Evolutionary conservation across 2,113 vertebrate species (phyloP), one percentile per base, ranked within the genome.

Genomic region (Piaya cayana): DNA sequence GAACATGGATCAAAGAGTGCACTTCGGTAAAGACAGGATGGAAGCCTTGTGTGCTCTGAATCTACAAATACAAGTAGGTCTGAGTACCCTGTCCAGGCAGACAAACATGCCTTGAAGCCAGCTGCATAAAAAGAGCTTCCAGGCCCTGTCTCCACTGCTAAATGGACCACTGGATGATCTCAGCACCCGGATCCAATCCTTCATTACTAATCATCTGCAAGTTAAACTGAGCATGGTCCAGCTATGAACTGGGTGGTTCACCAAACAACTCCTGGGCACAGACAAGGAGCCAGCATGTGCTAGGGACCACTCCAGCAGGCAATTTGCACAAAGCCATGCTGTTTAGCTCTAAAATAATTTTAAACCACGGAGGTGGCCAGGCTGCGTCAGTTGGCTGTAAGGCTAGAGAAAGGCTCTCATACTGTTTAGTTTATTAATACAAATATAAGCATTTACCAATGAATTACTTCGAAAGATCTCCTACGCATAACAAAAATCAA

Each of bases 61-160:
- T 37, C 27, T 52, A n/a, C 58, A 34, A 55, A 27, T 12, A 25
- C 12, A 30, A 9, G 26, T 22, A 55, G 11, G 32, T 19, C 12
- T 11, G 25, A 63, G 68, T 47, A 56, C 5, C 5, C 23, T 0
- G 4, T 6, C 23, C 0, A 0, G 37, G 47, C 10, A 45, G 32
- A 69, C 39, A n/a, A 74, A 10, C 6, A 42, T 58, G 50, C 16
- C 39, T 70, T 49, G n/a, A 63, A 82, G 30, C 20, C 34, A n/a
- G 64, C 34, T 55, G 30, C 1, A 1, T 39, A 64, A 80, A 37
- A 84, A 42, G 29, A 91, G 23, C 62, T 85, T 68, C 8, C 20
- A 92, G 37, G 32, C 20, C 71, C 59, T 56, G 82, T 34, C 26
- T 34, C 25, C 36, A 26, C 12, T 36, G 34, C 55, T 63, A 23